phyloP scores from a whole-genome alignment of 2,113 vertebrate species.

The Dasyprocta punctata region DNA sequence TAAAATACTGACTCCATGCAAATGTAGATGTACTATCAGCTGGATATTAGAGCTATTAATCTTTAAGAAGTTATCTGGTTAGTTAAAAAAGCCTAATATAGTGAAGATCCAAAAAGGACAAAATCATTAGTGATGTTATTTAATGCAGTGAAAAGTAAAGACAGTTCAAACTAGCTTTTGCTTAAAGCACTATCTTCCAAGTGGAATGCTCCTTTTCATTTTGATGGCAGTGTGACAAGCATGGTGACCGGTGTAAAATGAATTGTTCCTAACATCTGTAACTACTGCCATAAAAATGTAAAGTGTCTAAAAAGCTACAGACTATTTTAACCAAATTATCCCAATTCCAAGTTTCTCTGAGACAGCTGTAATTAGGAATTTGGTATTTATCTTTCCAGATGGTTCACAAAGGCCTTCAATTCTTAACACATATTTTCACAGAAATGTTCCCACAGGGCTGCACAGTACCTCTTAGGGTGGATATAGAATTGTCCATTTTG shows the following conservation, averaged over 20 bases:
- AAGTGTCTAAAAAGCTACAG: neutral
- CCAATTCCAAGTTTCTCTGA: neutral
- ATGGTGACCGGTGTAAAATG: neutral
- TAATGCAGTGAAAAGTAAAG: neutral
- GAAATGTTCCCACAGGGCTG: neutral
- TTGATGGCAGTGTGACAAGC: neutral
- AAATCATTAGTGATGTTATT: neutral
- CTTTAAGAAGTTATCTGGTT: neutral
- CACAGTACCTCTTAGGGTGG: neutral
- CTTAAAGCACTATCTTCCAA: neutral
- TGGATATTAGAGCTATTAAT: neutral
- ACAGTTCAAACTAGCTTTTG: neutral
- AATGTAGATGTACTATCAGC: neutral
- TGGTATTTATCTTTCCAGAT: neutral
- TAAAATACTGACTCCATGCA: neutral
- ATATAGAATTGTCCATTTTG: neutral
- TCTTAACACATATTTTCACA: neutral
- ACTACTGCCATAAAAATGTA: neutral
- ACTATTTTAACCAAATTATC: neutral
- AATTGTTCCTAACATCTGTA: neutral
- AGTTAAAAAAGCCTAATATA: neutral
- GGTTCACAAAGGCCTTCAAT: neutral
- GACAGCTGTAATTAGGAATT: neutral
- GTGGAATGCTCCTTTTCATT: neutral
- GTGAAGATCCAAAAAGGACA: neutral